Base-by-base conservation (phyloP, 92 coral and sea anemone species). In the Pocillopora meandrina region DNA sequence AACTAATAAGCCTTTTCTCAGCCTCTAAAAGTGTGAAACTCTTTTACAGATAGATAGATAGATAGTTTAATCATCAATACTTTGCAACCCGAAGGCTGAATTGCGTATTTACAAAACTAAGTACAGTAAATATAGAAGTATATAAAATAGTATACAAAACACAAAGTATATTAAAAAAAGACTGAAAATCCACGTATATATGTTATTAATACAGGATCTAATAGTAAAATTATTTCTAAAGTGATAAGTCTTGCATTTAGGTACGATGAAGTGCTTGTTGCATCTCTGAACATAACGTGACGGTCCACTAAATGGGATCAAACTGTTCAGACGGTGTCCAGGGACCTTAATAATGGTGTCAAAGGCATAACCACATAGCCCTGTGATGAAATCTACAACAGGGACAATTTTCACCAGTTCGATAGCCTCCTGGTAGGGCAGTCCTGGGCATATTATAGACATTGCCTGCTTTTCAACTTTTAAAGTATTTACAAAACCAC, bases 271-370 rank as follows among this genome's bases (percentile, higher is more conserved):
- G 33, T 14, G 42, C 79, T 62, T 75, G 63, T 75, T 52, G 63
- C 65, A 52, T 62, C 65, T 15, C 23, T 18, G 21, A 55, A 31
- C 19, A 26, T 75, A 75, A 6, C 79, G 18, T 59, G 81, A 59
- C 12, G 31, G 81, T 58, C 56, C 66, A 76, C 81, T 76, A 36
- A 60, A 76, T 26, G 61, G 63, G 17, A 74, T 74, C 42, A 42
- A 42, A 1, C 77, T 73, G 60, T 73, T 52, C 77, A 73, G 12
- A 49, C 34, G 62, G 60, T 74, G 62, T 49, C n/a, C 55, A 0
- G 78, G 78, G 78, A 42, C 78, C 19, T 56, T 36, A 15, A 47
- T 20, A 74, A 74, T 72, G 56, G 76, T 72, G 76, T 72, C 56
- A 11, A 72, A 72, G 26, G 71, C 1, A 72, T 72, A 18, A 74